These are phyloP conservation scores for Neuroscelio doddi DNA, from an alignment of 2,888 invertebrate species.

Conservation along the genomic window DNA sequence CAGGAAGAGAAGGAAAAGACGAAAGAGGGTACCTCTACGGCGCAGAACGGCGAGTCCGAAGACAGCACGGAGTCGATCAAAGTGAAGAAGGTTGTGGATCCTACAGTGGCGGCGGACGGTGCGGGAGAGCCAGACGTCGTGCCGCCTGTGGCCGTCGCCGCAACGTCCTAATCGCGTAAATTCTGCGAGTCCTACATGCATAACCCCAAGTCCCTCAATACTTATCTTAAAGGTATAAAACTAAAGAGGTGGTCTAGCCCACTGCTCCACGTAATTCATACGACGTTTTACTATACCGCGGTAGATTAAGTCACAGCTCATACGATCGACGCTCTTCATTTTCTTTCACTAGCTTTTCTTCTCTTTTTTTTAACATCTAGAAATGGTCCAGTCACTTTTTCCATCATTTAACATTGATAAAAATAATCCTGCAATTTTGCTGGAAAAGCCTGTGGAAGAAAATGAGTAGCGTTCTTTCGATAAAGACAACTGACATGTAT, in stretches of 20 bases:
- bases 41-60: conserved; percentile 63
- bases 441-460: conserved; percentile 6
- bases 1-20: conserved; percentile 53
- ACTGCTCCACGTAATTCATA: conserved; percentile 58
- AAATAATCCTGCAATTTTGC: too few relatives aligned
- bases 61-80: conserved; percentile 63
- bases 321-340: conserved; percentile 50
- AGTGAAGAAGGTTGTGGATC: conserved; percentile 67
- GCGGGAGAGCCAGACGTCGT: conserved; percentile 68
- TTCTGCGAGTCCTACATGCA: conserved; percentile 60
- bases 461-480: conserved; percentile 33
- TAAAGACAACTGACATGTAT: conserved; percentile 50
- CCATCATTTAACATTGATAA: too few relatives aligned
- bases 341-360: conserved; percentile 16
- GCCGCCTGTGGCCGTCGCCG: conserved; percentile 66
- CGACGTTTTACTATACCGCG: conserved; percentile 63
- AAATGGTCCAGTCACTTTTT: too few relatives aligned
- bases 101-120: conserved; percentile 64
- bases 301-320: conserved; percentile 65
- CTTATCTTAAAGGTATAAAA: conserved; percentile 66
- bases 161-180: conserved; percentile 68
- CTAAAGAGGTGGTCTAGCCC: conserved; percentile 50
- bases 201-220: conserved; percentile 63
- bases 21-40: conserved; percentile 51
- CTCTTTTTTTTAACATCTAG: conserved; percentile 3